A percentile compares a stretch with the other conserved stretches of the same genome.
phyloP scores from a whole-genome alignment of 1,140 invertebrate species.

The Sesamia nonagrioides region DNA sequence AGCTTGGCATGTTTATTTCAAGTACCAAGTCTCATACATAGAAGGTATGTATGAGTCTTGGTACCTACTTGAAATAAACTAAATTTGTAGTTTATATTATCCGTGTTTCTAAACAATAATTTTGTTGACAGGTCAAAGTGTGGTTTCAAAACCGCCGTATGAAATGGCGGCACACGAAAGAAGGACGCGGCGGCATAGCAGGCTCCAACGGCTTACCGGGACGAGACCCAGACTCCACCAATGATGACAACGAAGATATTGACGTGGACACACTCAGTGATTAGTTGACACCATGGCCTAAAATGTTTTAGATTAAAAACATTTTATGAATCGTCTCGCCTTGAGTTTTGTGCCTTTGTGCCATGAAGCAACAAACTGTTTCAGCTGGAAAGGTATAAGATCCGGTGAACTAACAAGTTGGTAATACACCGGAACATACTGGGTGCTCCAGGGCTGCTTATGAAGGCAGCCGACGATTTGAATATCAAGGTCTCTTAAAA shows the following conservation, averaged over 20 bases:
- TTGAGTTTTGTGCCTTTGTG: neutral
- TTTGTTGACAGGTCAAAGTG: conserved; percentile 92
- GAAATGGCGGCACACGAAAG: conserved; percentile 96
- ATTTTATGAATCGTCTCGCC: neutral
- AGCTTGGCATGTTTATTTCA: no score
- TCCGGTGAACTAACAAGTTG: neutral
- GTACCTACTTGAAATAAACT: no score
- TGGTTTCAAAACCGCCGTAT: conserved; percentile 98
- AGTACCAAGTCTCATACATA: no score
- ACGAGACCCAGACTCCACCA: conserved; percentile 74
- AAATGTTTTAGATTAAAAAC: conserved; percentile 7
- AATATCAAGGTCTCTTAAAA: no score
- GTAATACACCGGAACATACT: no score
- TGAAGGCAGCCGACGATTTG: no score
- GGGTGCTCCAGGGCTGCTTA: no score
- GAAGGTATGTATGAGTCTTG: no score
- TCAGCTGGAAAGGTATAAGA: no score
- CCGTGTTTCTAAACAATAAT: neutral
- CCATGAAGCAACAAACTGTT: neutral
- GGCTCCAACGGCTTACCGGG: conserved; percentile 54
- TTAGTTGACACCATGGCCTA: conserved; percentile 51
- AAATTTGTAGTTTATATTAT: no score
- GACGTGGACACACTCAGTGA: conserved; percentile 86
- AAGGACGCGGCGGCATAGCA: conserved; percentile 84
- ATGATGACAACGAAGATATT: conserved; percentile 84